phyloP scores from a whole-genome alignment of 2,888 invertebrate genomes.

The Beris chalybata region DNA sequence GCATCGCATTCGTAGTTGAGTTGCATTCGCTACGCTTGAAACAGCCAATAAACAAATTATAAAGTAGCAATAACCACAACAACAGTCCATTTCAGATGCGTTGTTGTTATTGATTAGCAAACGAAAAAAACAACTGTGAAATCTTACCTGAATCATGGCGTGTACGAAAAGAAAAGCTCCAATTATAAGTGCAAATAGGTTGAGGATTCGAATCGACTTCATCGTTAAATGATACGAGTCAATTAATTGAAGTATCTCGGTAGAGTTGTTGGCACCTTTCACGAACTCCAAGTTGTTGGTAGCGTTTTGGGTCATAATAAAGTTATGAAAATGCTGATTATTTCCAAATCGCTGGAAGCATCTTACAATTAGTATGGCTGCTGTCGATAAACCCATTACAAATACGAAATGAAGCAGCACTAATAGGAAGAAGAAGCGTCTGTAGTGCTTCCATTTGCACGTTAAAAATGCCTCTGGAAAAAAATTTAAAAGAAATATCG shows the following conservation, averaged over 20 bases:
- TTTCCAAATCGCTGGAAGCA: conserved; percentile 24
- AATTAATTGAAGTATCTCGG: neutral
- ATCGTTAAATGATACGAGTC: conserved; percentile 14
- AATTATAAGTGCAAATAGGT: conserved; percentile 45
- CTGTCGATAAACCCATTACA: conserved; percentile 53
- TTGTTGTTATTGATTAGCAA: too few species aligned
- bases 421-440: conserved; percentile 57
- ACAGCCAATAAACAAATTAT: neutral
- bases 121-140: too few species aligned
- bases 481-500: neutral
- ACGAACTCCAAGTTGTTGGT: too few species aligned
- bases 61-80: too few species aligned
- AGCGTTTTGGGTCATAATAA: neutral
- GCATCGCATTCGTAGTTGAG: neutral
- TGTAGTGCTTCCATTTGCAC: conserved; percentile 59
- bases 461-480: conserved; percentile 54
- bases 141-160: conserved; percentile 49
- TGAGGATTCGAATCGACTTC: conserved; percentile 39
- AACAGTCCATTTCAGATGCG: too few species aligned
- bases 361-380: conserved; percentile 35
- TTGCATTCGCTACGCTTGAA: conserved; percentile 1
- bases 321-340: conserved; percentile 1
- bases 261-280: neutral
- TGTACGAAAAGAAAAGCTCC: conserved; percentile 47
- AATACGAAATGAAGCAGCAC: conserved; percentile 53